Base-by-base conservation (phyloP, 2,888 invertebrate species). In the Erpobdella octoculata region DNA sequence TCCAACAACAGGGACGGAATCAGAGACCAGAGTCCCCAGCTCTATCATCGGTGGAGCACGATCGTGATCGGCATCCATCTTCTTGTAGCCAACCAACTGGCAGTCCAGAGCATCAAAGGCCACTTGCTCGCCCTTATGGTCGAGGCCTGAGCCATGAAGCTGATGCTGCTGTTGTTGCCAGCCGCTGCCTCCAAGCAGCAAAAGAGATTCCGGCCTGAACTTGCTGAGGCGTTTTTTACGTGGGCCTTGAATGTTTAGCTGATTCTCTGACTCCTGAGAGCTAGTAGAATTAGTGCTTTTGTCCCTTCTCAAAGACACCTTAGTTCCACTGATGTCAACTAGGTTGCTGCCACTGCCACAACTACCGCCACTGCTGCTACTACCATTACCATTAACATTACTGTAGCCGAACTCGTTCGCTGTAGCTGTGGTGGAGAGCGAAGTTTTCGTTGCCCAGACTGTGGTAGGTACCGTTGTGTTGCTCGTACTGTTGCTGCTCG, bases 51-150 rank as follows among this genome's bases (percentile, higher is more conserved):
- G 72, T 6, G 36, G 66, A 12, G 72, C 35, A 25, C 48, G 31
- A n/a, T 38, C 35, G 12, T 36, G 74, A 28, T 71, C 74, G 6
- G 70, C 31, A 70, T 76, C 74, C 41, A 76, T 74, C 75, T 81
- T 82, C 21, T 80, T 73, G 74, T 80, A 82, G 9, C 82, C 82
- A 36, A 82, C 79, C 48, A 82, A 75, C 58, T 76, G 77, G 71
- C 79, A 80, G 48, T 72, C 69, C 2, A 36, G 33, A 8, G 64
- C 36, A 61, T 74, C 68, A 9, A 48, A 59, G 15, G 74, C 75
- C 0, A 74, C 73, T 36, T 72, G 72, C 4, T 37, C 68, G n/a
- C 59, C 61, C 25, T 3, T 33, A n/a, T n/a, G 12, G 25, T 67
- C 68, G 28, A 21, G 15, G n/a, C 70, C 35, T 18, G 31, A 8